These are phyloP conservation scores for Diadegma fenestrale DNA, from an alignment of 2,888 invertebrate species.

Conservation along the genomic window DNA sequence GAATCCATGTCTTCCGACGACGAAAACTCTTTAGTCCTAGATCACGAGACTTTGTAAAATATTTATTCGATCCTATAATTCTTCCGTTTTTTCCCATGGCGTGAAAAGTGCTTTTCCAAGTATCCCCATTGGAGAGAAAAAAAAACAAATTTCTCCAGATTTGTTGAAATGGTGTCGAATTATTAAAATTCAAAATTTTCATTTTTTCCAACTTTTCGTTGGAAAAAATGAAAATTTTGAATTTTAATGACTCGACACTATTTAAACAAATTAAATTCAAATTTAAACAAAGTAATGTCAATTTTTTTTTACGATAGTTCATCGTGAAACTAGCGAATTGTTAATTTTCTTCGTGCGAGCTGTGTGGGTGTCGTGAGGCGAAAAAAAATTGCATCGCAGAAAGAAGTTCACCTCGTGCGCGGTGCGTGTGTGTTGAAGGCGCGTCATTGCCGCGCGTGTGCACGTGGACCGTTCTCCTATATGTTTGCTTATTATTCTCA, in stretches of 20 bases:
- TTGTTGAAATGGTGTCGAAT: neutral
- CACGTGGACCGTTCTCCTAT: constrained; percentile 32
- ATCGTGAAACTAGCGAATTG: neutral
- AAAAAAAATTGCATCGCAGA: constrained; percentile 17
- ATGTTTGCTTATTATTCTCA: constrained; percentile 40
- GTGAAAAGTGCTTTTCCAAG: neutral
- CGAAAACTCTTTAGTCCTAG: neutral
- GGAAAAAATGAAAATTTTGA: neutral
- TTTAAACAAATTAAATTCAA: neutral
- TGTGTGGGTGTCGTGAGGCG: constrained; percentile 43
- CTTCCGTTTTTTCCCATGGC: neutral
- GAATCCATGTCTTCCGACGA: neutral
- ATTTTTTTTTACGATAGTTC: neutral
- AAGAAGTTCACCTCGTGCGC: constrained; percentile 63
- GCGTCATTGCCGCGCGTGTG: constrained; percentile 3
- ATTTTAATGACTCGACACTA: no score
- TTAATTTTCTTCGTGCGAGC: neutral
- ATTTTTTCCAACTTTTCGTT: neutral
- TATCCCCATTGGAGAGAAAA: neutral
- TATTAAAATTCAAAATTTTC: neutral
- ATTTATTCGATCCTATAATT: neutral
- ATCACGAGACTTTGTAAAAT: neutral
- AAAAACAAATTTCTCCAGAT: neutral
- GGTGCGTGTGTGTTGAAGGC: constrained; percentile 11
- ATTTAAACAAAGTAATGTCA: neutral